Base-by-base conservation (phyloP, 2,888 invertebrate species). In the Ochropleura leucogaster region DNA sequence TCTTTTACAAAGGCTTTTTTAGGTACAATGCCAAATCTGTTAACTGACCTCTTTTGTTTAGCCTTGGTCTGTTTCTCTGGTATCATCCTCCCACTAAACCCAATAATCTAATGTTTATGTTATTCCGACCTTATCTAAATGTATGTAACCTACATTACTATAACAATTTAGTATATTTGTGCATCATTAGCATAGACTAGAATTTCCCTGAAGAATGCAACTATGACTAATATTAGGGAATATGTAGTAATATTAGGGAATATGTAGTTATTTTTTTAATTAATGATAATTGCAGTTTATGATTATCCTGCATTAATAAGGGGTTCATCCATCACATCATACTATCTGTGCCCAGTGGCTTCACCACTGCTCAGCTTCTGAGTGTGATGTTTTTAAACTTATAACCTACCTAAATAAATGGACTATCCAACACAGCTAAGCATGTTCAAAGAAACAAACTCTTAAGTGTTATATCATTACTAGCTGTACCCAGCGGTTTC, bases 81-180 rank as follows among this genome's bases (percentile, higher is more conserved):
- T 55, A 44, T 69, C 49, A 55, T 83, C 84, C 80, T 73, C 84
- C 80, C 80, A 79, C 69, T 53, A 73, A 67, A 67, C 30, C 7
- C 0, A 57, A 40, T 68, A 49, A 70, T 77, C 57, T 8, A 40
- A 79, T 81, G 69, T 70, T 73, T 69, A 73, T 14, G 0, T 73
- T 60, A 62, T 64, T 67, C n/a, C 9, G 18, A 62, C 18, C 20
- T 59, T 83, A 80, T 83, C 57, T 79, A 40, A 60, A 60, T 80
- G 20, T 62, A 9, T 47, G 42, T 83, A 55, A 69, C 84, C 80
- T 59, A 80, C 10, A 68, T 80, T 79, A 4, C 51, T 68, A 20
- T 14, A 63, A 76, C 67, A 68, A 76, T 64, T 57, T 44, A 66
- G 55, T 77, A 62, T 55, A 53, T 12, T 53, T 53, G 16, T 40